A percentile compares a stretch with the other conserved stretches of the same genome.
phyloP scores from a whole-genome alignment of 2,888 invertebrate species.

The Linnaemya tessellans region DNA sequence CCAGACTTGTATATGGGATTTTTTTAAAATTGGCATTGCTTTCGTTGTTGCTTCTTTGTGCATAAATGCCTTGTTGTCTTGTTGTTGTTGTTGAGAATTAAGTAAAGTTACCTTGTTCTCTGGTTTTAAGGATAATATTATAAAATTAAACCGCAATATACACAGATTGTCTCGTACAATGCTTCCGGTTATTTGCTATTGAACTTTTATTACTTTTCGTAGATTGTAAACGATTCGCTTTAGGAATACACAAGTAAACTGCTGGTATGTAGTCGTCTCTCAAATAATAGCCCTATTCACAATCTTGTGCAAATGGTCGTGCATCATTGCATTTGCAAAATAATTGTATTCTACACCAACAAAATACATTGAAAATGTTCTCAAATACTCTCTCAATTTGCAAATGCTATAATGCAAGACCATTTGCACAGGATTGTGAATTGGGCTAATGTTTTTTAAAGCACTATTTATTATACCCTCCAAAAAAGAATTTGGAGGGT shows the following conservation, averaged over 20 bases:
- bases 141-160: conserved; percentile 73
- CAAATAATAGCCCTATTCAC: too few species aligned
- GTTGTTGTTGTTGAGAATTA: conserved; percentile 3
- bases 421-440: too few species aligned
- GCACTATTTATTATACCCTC: too few species aligned
- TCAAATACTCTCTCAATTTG: too few species aligned
- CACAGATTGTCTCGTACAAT: conserved; percentile 67
- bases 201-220: conserved; percentile 53
- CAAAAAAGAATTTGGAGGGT: too few species aligned
- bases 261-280: too few species aligned
- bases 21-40: conserved; percentile 16
- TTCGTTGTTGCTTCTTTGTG: conserved; percentile 12
- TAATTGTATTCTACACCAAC: too few species aligned
- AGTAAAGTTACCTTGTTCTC: conserved; percentile 48
- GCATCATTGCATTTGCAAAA: too few species aligned
- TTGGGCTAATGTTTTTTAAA: too few species aligned
- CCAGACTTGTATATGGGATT: conserved; percentile 44
- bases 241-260: background rate
- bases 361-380: too few species aligned
- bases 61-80: conserved; percentile 45
- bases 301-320: too few species aligned
- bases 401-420: too few species aligned
- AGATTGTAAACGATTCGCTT: background rate
- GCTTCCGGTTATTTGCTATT: conserved; percentile 73
- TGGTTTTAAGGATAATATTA: conserved; percentile 36